Evolutionary conservation across 2,797 vertebrate species (phyloP).

Genomic region (Melopsittacus undulatus): DNA sequence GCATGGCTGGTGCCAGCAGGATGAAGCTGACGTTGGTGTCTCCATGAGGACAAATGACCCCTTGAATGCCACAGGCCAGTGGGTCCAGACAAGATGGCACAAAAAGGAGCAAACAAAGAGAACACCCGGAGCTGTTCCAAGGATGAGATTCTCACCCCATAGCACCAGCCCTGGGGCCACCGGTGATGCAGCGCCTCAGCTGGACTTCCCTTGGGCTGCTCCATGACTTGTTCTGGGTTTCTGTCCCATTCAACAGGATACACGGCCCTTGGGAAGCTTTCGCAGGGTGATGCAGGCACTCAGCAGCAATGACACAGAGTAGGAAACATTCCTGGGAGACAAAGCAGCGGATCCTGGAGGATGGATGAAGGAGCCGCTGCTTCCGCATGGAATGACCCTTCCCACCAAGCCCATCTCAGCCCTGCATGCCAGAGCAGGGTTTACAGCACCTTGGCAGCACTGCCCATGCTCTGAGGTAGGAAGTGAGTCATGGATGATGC

Average conservation of each 20-base stretch:
- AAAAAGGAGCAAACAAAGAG: neutral
- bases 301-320: neutral
- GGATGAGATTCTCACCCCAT: neutral
- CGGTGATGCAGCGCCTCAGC: neutral
- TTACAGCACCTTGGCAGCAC: rapidly evolving
- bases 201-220: neutral
- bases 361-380: neutral
- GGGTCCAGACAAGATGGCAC: neutral
- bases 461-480: rapidly evolving
- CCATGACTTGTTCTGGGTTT: neutral
- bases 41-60: neutral
- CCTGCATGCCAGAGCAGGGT: neutral
- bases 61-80: rapidly evolving
- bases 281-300: neutral
- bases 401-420: neutral
- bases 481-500: neutral
- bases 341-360: rapidly evolving
- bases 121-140: neutral
- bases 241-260: rapidly evolving
- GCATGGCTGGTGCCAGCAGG: neutral
- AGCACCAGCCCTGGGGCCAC: neutral
- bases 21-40: neutral
- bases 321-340: neutral
- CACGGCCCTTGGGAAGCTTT: neutral
- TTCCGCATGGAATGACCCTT: neutral